phyloP scores from a whole-genome alignment of 2,113 vertebrate species.

The Promerops cafer region DNA sequence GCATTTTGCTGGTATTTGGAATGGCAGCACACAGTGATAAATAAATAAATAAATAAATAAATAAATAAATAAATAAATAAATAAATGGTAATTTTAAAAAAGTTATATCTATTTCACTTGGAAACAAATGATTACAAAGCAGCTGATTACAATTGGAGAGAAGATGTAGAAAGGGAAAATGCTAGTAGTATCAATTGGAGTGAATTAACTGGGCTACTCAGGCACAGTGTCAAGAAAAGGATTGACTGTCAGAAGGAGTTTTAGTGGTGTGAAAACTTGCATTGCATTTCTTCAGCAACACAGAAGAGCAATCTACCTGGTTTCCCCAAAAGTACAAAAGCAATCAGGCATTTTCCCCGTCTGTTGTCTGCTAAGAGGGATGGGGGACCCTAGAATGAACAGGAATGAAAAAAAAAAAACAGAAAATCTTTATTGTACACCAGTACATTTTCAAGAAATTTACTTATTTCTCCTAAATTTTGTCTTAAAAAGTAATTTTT shows the following conservation, averaged over 20 bases:
- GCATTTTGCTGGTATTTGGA: background rate
- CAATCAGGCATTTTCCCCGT: constrained; percentile 1
- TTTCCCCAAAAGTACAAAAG: constrained; percentile 3
- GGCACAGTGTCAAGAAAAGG: background rate
- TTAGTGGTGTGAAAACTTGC: constrained; percentile 22
- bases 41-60: background rate
- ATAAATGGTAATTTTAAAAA: background rate
- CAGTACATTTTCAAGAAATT: background rate
- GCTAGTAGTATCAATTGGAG: background rate
- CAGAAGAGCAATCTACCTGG: background rate
- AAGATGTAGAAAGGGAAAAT: background rate
- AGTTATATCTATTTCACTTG: background rate
- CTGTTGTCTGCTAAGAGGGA: background rate
- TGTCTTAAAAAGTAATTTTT: background rate
- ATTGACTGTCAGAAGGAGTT: background rate
- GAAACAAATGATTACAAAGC: background rate
- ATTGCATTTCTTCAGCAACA: background rate
- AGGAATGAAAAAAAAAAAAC: background rate
- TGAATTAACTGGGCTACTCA: constrained; percentile 7
- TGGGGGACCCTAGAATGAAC: background rate
- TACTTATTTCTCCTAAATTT: background rate
- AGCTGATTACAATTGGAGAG: background rate
- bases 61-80: background rate
- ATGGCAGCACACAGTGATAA: background rate
- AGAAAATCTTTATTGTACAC: background rate